A percentile compares a stretch with the other conserved stretches of the same genome.
These are phyloP conservation scores for Myathropa florea DNA, from an alignment of 2,888 invertebrate species.

Conservation along the genomic window DNA sequence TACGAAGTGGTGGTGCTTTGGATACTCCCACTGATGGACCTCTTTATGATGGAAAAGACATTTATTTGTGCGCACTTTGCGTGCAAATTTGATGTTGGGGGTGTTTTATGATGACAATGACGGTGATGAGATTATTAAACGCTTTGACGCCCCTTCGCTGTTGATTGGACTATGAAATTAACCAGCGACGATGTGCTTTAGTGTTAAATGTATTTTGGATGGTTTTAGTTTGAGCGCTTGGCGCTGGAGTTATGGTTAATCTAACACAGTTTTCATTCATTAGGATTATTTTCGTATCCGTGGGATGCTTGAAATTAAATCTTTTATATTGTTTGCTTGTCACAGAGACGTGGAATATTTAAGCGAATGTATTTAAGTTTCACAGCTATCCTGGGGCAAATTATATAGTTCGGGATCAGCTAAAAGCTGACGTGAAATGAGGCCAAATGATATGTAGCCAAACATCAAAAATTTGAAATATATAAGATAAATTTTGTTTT, in stretches of 20 bases:
- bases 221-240: not conserved
- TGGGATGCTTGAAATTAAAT: not conserved
- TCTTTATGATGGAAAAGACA: conserved; percentile 38
- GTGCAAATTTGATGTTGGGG: conserved; percentile 38
- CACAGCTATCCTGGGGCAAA: no score
- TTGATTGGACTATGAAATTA: conserved; percentile 69
- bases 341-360: not conserved
- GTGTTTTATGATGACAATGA: conserved; percentile 46
- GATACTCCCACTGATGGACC: conserved; percentile 43
- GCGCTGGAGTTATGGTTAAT: not conserved
- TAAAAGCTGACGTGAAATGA: no score
- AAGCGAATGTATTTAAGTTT: no score
- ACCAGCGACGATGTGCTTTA: not conserved
- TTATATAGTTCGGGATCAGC: no score
- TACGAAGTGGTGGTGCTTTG: conserved; percentile 1
- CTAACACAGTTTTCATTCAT: not conserved
- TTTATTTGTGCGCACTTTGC: conserved; percentile 36
- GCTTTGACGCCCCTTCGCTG: conserved; percentile 65
- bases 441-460: no score
- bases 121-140: conserved; percentile 61
- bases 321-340: no score
- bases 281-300: not conserved
- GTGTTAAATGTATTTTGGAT: not conserved
- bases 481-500: no score
- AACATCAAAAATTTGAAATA: no score